Conservation (phyloP, 1,140 invertebrate genomes). For the Drosophila malerkotliana region DNA sequence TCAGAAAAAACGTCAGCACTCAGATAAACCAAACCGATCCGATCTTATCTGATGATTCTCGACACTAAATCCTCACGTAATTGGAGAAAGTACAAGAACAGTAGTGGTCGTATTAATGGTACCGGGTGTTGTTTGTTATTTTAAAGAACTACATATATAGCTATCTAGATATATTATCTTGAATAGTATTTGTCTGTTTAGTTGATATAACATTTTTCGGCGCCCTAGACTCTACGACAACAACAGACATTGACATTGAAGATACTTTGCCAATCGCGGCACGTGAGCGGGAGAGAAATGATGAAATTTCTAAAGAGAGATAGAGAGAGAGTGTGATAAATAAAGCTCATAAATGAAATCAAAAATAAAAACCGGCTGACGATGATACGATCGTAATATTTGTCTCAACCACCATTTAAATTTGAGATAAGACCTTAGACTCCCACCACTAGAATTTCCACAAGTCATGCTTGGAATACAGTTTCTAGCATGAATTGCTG, state of each 20-base stretch:
- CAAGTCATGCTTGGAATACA: constrained; percentile 42
- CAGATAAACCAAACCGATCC: constrained; percentile 24
- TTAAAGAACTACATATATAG: background rate
- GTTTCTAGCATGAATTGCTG: constrained; percentile 23
- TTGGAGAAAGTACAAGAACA: background rate
- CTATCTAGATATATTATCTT: background rate
- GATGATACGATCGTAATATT: constrained; percentile 17
- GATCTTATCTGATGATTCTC: background rate
- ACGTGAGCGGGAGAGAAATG: constrained; percentile 51
- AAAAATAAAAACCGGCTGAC: constrained; percentile 9
- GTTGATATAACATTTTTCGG: constrained; percentile 42
- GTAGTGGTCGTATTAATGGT: background rate
- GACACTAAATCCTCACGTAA: constrained; percentile 18
- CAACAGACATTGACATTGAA: constrained; percentile 71
- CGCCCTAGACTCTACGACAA: constrained; percentile 24
- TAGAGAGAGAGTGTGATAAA: background rate
- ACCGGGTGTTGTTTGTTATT: background rate
- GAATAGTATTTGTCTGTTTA: background rate
- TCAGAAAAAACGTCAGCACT: constrained; percentile 18
- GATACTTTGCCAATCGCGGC: constrained; percentile 58
- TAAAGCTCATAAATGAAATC: background rate
- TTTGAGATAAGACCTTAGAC: constrained; percentile 24
- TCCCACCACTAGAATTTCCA: constrained; percentile 6
- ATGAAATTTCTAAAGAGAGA: constrained; percentile 5
- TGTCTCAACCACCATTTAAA: constrained; percentile 24